Base-by-base conservation (phyloP, 2,113 vertebrate genomes). In the Anolis sagrei region DNA sequence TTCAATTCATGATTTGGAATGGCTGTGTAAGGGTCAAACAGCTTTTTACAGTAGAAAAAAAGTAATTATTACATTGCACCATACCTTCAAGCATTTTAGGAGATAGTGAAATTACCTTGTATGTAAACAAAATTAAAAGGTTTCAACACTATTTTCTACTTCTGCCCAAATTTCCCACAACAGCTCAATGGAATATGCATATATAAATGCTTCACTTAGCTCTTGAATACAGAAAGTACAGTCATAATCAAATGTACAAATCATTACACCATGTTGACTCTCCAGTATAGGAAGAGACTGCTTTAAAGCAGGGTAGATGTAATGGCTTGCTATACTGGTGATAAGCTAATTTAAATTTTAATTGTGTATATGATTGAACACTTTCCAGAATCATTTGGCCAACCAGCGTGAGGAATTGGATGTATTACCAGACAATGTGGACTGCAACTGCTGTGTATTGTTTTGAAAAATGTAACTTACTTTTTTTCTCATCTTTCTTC, bases 401-500 rank as follows among this genome's bases (percentile, higher is more conserved):
- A 44, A 5, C 39, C 39, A 44, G 39, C 5, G 39, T 44, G 39
- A 5, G 2, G 39, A 44, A 44, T 44, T 2, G 39, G 39, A 44
- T 44, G 39, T 44, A 44, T 44, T 44, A 44, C 39, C 5, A 44
- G 39, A 44, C 39, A 44, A 44, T 44, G 39, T 44, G 39, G 39
- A 44, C 39, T 44, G 54, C 51, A 54, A 54, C 51, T 54, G 54
- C 54, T 58, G 54, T 18, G 25, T 68, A 29, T 23, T 5, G 7
- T 66, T 68, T 68, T 66, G 6, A 66, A 66, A 66, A 66, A 25
- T 7, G 29, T 27, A 66, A 93, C 97, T 86, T 94, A 98, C 98
- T 95, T 91, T 97, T 97, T 0, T 96, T 93, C 89, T 97, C 96
- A 0, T 98, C 97, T 0, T 86, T 92, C 89, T 97, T 97, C 87